Conservation (phyloP, 23 tunicate species). For the Ascidia mentula region DNA sequence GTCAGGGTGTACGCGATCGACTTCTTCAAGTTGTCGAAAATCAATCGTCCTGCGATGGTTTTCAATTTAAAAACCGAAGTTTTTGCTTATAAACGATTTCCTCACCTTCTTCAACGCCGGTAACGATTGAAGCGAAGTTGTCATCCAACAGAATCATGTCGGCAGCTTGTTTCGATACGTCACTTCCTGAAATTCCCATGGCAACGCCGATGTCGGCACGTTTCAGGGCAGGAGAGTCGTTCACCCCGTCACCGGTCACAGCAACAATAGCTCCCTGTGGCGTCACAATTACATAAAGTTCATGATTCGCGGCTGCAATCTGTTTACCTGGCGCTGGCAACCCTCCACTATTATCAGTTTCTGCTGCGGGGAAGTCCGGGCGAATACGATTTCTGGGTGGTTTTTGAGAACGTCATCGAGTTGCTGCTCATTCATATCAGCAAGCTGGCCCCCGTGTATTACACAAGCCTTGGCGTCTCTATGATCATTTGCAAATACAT, state of each 20-base stretch:
- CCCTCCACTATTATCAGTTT: constrained; percentile 96
- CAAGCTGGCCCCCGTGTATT: constrained; percentile 75
- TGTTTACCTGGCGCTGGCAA: constrained; percentile 84
- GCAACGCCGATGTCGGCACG: constrained; percentile 99
- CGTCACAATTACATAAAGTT: neutral
- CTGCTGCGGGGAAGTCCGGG: constrained; percentile 98
- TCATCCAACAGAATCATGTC: constrained; percentile 99
- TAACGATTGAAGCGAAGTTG: constrained; percentile 98
- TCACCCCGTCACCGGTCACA: constrained; percentile 98
- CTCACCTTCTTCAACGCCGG: constrained; percentile 98
- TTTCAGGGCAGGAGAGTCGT: constrained; percentile 98
- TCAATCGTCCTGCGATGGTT: constrained; percentile 62
- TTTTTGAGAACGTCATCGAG: constrained; percentile 66
- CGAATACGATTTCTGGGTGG: constrained; percentile 96
- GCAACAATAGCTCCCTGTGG: constrained; percentile 91
- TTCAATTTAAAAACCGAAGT: neutral
- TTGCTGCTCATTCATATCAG: constrained; percentile 52
- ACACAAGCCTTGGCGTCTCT: constrained; percentile 74
- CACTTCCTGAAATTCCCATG: constrained; percentile 99
- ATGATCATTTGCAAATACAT: neutral
- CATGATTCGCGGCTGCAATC: too few relatives aligned
- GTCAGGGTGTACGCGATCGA: constrained; percentile 99
- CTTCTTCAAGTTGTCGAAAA: constrained; percentile 98
- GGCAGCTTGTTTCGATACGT: constrained; percentile 99
- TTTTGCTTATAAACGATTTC: neutral